These are phyloP conservation scores for Entosphenus tridentatus DNA, from an alignment of 2,113 vertebrate species.

Conservation along the genomic window DNA sequence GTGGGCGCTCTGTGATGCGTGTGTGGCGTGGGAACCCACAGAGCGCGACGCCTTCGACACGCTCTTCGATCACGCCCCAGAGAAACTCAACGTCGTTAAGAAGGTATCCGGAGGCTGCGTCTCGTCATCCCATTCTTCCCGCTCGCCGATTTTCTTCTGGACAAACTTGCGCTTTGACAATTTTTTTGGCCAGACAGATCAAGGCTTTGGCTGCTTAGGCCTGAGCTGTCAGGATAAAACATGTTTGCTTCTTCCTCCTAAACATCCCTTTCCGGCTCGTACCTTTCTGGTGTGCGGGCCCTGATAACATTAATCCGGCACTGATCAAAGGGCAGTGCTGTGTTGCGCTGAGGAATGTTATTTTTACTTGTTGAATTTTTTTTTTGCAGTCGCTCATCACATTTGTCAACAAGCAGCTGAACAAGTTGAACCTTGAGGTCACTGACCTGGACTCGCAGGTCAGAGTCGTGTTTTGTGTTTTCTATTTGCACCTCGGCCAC, in stretches of 20 bases:
- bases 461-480: not conserved
- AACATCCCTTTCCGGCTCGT: too few relatives aligned
- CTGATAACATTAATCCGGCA: too few relatives aligned
- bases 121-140: too few relatives aligned
- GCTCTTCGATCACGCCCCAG: slow-evolving; percentile 47
- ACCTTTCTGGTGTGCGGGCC: too few relatives aligned
- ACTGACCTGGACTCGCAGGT: slow-evolving; percentile 54
- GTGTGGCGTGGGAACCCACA: too few relatives aligned
- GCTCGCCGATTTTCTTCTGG: too few relatives aligned
- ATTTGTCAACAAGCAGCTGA: slow-evolving; percentile 57
- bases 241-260: not conserved
- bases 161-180: too few relatives aligned
- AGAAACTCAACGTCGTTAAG: slow-evolving; percentile 52
- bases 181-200: too few relatives aligned
- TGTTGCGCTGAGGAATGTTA: not conserved
- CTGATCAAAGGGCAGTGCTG: not conserved
- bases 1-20: too few relatives aligned
- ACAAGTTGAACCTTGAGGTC: slow-evolving; percentile 57
- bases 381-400: slow-evolving; percentile 39
- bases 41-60: slow-evolving; percentile 44
- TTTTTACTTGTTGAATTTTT: not conserved
- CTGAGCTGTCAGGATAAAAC: not conserved
- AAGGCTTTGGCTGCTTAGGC: too few relatives aligned
- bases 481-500: too few relatives aligned
- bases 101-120: slow-evolving; percentile 23